phyloP scores from a whole-genome alignment of 2,113 vertebrate genomes.

The Serinus canaria region DNA sequence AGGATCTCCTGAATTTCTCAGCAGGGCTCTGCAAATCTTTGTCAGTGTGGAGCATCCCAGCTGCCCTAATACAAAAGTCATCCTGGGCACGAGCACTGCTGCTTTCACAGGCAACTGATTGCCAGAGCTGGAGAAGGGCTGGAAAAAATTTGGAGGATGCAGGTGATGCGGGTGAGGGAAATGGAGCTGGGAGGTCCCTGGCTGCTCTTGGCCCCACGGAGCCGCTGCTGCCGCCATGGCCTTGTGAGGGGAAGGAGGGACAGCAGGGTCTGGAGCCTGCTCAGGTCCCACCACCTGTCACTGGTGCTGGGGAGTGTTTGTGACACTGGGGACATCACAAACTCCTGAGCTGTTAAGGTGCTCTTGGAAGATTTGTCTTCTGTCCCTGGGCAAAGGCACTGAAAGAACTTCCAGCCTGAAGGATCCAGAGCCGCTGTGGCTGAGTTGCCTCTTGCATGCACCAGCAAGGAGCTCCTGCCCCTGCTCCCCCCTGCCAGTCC shows the following conservation, averaged over 20 bases:
- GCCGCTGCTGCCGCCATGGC: fast-evolving
- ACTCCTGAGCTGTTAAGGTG: background rate
- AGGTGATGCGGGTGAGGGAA: background rate
- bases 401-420: background rate
- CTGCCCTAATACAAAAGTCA: background rate
- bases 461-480: background rate
- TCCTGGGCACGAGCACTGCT: background rate
- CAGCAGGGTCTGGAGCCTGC: background rate
- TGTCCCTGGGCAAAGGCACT: background rate
- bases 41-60: background rate
- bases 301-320: background rate
- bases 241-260: fast-evolving
- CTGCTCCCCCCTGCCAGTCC: fast-evolving
- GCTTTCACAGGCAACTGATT: background rate
- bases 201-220: fast-evolving
- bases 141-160: background rate
- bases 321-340: too few relatives aligned
- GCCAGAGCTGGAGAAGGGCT: background rate
- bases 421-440: fast-evolving
- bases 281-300: fast-evolving
- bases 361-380: background rate
- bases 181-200: background rate
- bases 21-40: background rate
- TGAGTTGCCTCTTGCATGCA: background rate
- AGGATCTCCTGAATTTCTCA: background rate